Conservation (phyloP, 2,888 invertebrate genomes). For the Rhabditophanes sp. region DNA sequence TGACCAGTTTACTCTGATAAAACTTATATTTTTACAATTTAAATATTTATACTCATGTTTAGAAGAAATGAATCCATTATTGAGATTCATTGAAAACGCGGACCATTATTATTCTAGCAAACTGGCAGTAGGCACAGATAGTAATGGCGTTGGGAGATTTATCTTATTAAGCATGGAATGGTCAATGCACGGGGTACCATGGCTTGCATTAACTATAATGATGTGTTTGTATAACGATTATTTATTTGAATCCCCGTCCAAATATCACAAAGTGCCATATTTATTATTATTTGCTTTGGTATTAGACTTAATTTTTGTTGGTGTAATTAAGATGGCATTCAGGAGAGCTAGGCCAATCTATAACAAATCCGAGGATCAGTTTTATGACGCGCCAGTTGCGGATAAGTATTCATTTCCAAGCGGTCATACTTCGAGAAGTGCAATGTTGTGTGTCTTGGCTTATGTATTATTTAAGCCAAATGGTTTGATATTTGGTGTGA, state of each 20-base stretch:
- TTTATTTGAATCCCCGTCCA: not conserved
- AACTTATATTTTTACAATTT: too few species aligned
- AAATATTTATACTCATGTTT: too few species aligned
- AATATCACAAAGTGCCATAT: not conserved
- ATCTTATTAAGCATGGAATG: constrained; percentile 18
- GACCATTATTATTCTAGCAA: too few species aligned
- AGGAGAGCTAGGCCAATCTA: constrained; percentile 25
- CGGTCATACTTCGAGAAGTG: constrained; percentile 73
- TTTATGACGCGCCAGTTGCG: constrained; percentile 28
- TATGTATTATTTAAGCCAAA: constrained; percentile 8
- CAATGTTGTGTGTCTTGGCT: constrained; percentile 54
- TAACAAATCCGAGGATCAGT: constrained; percentile 13
- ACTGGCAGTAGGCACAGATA: too few species aligned
- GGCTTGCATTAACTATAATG: constrained; percentile 10
- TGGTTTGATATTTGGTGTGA: constrained; percentile 4
- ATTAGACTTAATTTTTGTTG: constrained; percentile 26
- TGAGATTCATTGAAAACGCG: too few species aligned
- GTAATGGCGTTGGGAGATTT: too few species aligned
- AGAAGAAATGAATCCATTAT: too few species aligned
- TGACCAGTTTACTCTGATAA: too few species aligned
- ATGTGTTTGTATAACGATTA: not conserved
- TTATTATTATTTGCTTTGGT: constrained; percentile 19
- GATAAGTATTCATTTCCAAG: constrained; percentile 86
- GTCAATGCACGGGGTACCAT: constrained; percentile 21
- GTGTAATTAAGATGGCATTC: constrained; percentile 23